Base-by-base conservation (phyloP, 2,113 vertebrate genomes). In the Melanocharis versteri region DNA sequence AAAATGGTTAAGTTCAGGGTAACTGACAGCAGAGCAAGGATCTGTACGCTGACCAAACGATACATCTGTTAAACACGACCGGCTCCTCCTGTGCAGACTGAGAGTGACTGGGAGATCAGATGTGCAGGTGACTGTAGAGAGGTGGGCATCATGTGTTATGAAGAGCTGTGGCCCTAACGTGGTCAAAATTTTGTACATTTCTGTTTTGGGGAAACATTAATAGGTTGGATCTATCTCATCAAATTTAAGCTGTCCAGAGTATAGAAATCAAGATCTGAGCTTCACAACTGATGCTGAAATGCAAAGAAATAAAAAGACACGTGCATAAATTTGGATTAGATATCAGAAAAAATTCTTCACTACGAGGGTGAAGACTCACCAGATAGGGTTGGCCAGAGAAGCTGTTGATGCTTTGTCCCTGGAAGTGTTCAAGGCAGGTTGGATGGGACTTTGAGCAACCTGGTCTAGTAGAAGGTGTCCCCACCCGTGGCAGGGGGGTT, bases 21-120 rank as follows among this genome's bases (percentile, higher is more conserved):
- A 62, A n/a, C 8, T 39, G 42, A 33, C 20, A 56, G 45, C 18
- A 61, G 39, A 50, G 27, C 70, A 89, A 35, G 56, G 61, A 70
- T 50, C n/a, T 66, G 22, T 51, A 71, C 1, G 0, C 8, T 68
- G 33, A 71, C 23, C 21, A 64, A 51, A 58, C 0, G 0, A 42
- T 18, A 22, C 10, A 33, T 8, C 33, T 62, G 5, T 44, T 66
- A 76, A 68, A 76, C 18, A 19, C 1, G 0, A 77, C 24, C 35
- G 5, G 45, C 54, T 73, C 50, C 18, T 69, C 17, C 78, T 48
- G 8, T 48, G 33, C 17, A 15, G 60, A 40, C 27, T 73, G 44
- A 24, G 66, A 66, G 57, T 51, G 47, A 66, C 47, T 48, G 31
- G 39, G 61, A 40, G 30, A 71, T 45, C 28, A 80, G 10, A 53